Percentiles rank a stretch among this genome's conserved stretches.
Conservation (phyloP, 2,888 invertebrate species). For the Operophtera brumata region DNA sequence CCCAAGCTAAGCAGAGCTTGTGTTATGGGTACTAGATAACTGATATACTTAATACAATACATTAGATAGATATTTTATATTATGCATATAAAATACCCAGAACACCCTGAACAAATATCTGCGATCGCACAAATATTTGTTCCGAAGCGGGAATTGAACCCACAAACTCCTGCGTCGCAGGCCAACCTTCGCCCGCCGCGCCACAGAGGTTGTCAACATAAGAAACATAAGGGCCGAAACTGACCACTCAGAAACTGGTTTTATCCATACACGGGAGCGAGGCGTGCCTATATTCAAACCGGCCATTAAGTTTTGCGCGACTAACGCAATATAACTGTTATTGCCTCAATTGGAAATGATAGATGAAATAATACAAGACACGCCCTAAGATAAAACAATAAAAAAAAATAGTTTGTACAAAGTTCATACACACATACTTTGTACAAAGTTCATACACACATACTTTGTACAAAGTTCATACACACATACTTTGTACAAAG, state of each 20-base stretch:
- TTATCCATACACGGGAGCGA: neutral
- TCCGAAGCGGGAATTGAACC: no score
- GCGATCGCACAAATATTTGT: no score
- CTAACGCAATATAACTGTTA: constrained; percentile 43
- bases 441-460: constrained; percentile 41
- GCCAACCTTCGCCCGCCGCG: no score
- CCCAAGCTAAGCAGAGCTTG: no score
- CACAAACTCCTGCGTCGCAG: no score
- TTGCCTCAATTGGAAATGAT: constrained; percentile 42
- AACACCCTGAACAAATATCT: no score
- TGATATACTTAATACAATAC: no score
- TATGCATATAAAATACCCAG: no score
- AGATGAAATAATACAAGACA: constrained; percentile 35
- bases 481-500: constrained; percentile 43
- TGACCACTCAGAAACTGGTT: neutral
- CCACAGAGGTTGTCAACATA: no score
- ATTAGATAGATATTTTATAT: no score
- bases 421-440: constrained; percentile 36
- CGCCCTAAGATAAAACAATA: constrained; percentile 42
- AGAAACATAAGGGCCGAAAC: neutral
- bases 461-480: constrained; percentile 42
- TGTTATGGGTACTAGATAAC: no score
- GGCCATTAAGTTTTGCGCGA: constrained; percentile 8
- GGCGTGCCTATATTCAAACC: constrained; percentile 10
- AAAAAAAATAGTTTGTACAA: constrained; percentile 43